phyloP scores from a whole-genome alignment of 1,140 invertebrate genomes.

The Euwallacea fornicatus region DNA sequence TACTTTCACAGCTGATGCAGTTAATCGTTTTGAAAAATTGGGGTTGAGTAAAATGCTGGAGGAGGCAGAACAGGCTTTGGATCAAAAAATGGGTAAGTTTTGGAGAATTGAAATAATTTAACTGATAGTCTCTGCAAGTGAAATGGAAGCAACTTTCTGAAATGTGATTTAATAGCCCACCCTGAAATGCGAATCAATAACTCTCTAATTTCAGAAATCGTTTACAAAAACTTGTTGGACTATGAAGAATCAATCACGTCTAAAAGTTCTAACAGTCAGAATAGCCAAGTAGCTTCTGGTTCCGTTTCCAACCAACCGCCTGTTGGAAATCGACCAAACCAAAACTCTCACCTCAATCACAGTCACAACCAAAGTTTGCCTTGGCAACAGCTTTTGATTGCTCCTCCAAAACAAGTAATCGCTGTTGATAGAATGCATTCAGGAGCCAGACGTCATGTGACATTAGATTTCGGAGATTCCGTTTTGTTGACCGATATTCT shows the following conservation, averaged over 20 bases:
- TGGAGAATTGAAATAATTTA: background rate
- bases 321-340: background rate
- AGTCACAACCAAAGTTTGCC: conserved; percentile 39
- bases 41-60: conserved; percentile 22
- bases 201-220: conserved; percentile 11
- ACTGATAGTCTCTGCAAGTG: background rate
- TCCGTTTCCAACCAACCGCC: conserved; percentile 6
- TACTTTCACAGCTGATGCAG: conserved; percentile 1
- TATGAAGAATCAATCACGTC: conserved; percentile 7
- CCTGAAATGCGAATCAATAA: no score
- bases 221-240: conserved; percentile 28
- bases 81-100: conserved; percentile 32
- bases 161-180: background rate
- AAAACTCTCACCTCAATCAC: background rate
- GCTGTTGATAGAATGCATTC: conserved; percentile 94
- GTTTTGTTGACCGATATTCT: conserved; percentile 85
- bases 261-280: conserved; percentile 16
- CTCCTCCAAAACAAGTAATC: conserved; percentile 59
- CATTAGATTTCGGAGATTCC: conserved; percentile 85
- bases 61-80: conserved; percentile 18
- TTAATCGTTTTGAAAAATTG: conserved; percentile 17
- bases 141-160: no score
- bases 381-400: conserved; percentile 50
- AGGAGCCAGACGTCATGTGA: conserved; percentile 82
- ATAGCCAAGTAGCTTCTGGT: conserved; percentile 8